Conservation (phyloP, 2,797 vertebrate species). For the Poeciliopsis infans region DNA sequence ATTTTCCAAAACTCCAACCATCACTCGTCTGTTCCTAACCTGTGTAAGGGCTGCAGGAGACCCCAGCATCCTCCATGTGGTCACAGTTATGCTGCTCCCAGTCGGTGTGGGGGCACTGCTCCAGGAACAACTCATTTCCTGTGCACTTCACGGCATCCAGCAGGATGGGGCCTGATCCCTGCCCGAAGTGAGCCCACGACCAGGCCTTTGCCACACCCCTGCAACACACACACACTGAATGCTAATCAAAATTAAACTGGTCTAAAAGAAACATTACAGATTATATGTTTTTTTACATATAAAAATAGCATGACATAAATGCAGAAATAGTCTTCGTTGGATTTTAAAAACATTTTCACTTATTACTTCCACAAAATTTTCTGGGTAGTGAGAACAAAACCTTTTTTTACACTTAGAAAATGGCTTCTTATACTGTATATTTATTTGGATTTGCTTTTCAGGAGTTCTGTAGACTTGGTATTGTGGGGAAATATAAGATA, state of each 20-base stretch:
- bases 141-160: constrained; percentile 90
- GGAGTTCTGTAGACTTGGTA: background rate
- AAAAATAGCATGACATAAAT: background rate
- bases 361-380: background rate
- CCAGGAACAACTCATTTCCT: constrained; percentile 90
- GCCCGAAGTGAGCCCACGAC: constrained; percentile 89
- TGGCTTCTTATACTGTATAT: background rate
- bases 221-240: constrained; percentile 15
- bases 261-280: background rate
- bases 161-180: constrained; percentile 88
- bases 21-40: constrained; percentile 52
- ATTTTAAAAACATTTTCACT: background rate
- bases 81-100: constrained; percentile 97
- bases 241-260: background rate
- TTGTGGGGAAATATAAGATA: background rate
- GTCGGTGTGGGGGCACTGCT: constrained; percentile 88
- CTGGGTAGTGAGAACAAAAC: background rate
- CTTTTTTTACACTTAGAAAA: background rate
- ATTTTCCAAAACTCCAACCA: too few species aligned
- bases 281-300: background rate
- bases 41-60: constrained; percentile 88
- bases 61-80: constrained; percentile 93
- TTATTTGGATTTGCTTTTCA: background rate
- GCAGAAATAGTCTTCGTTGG: background rate
- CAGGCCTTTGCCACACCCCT: constrained; percentile 88